Base-by-base conservation (phyloP, 2,888 invertebrate species). In the Perizoma flavofasciatum region DNA sequence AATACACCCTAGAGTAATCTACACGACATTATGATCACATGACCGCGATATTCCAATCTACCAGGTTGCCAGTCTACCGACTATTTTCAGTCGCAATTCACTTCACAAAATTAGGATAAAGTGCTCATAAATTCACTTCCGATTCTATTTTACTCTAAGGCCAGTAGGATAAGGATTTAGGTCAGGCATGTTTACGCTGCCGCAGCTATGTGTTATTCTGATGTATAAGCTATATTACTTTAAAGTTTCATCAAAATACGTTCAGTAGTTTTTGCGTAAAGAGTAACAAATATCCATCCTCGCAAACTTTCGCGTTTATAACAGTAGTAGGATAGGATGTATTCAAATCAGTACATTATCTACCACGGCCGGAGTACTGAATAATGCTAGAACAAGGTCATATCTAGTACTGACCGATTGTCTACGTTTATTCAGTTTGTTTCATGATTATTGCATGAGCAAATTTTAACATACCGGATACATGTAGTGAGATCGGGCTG, bases 1-100 rank as follows among this genome's bases (percentile, higher is more conserved):
- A 85, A 87, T 88, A 84, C 82, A 22, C 81, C 86, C 84, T 86
- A 83, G 71, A 78, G 71, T 76, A 80, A 75, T 74, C 73, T 76
- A 81, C 74, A 71, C 66, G 73, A 77, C 78, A 37, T 37, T 37
- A 81, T 82, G 81, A 78, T 82, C 82, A 82, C 81, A 81, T 74
- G 75, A 77, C 75, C 71, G 68, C 69, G 64, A 77, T 76, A 78
- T 80, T 79, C 77, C 76, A 77, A 73, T 71, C n/a, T 79, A 77
- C 45, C 71, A n/a, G n/a, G n/a, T n/a, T 72, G 70, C 68, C 58
- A 10, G 5, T 37, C 37, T 6, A 37, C 37, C 45, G 66, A 69
- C 72, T 77, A 78, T 81, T 81, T 79, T 74, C 73, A 74, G 75
- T 11, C 68, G 65, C 65, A 70, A 72, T 73, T 74, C 63, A 66